phyloP scores from a whole-genome alignment of 2,888 invertebrate species.

The Tinea semifulvella region DNA sequence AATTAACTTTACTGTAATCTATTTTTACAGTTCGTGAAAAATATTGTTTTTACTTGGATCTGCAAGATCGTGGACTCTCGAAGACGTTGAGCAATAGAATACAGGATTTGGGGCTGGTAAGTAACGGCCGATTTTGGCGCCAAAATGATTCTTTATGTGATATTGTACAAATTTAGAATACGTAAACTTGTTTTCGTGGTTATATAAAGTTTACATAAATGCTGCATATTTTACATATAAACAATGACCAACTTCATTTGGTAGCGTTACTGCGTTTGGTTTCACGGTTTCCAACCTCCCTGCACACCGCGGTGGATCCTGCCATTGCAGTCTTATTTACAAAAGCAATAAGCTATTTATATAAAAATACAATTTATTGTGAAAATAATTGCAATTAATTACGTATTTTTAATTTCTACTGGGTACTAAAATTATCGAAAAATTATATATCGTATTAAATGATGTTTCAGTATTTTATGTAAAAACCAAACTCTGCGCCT shows the following conservation, averaged over 20 bases:
- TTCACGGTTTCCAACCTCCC: too few species aligned
- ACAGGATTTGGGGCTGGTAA: conserved; percentile 77
- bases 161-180: neutral
- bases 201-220: conserved; percentile 2
- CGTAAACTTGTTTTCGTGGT: neutral
- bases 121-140: conserved; percentile 39
- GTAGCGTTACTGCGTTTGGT: conserved; percentile 35
- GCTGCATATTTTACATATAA: neutral
- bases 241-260: conserved; percentile 25
- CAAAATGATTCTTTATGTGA: too few species aligned
- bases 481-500: conserved; percentile 35
- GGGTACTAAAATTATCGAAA: too few species aligned
- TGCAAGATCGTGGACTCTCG: conserved; percentile 73
- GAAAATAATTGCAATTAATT: too few species aligned
- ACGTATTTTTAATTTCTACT: too few species aligned
- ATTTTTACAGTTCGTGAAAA: conserved; percentile 61
- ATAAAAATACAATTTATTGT: too few species aligned
- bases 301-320: too few species aligned
- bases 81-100: conserved; percentile 74
- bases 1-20: conserved; percentile 18
- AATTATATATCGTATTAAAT: too few species aligned
- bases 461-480: too few species aligned
- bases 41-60: conserved; percentile 79
- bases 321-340: too few species aligned
- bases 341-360: too few species aligned